Percentiles rank a stretch among this genome's conserved stretches.
Conservation (phyloP, 2,888 invertebrate species). For the Chymomyza caudatula region DNA sequence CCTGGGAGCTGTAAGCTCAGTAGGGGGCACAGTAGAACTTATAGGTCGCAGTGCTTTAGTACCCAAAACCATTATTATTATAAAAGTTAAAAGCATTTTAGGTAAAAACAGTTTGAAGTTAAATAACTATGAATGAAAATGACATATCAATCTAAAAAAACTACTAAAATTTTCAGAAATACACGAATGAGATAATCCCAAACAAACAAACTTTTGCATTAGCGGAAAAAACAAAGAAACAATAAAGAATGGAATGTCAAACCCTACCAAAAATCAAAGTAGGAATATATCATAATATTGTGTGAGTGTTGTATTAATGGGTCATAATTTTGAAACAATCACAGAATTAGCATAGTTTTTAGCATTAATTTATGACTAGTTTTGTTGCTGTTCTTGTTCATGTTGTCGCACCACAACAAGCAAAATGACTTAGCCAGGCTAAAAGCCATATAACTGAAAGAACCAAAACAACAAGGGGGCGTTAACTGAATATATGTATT, state of each 20-base stretch:
- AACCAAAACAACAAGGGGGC: background rate
- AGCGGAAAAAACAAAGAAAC: background rate
- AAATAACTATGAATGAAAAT: too few relatives aligned
- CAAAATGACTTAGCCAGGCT: background rate
- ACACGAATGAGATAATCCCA: background rate
- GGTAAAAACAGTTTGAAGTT: too few relatives aligned
- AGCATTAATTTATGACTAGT: constrained; percentile 37
- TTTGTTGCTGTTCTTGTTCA: background rate
- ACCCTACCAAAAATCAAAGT: background rate
- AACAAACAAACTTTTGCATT: background rate
- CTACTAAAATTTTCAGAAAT: too few relatives aligned
- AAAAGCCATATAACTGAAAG: background rate
- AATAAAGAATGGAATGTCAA: background rate
- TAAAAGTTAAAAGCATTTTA: too few relatives aligned
- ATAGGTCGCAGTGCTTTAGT: too few relatives aligned
- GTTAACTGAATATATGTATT: background rate
- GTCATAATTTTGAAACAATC: constrained; percentile 9
- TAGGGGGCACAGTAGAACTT: too few relatives aligned
- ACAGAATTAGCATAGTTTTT: constrained; percentile 56
- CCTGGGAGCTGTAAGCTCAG: too few relatives aligned
- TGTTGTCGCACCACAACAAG: background rate
- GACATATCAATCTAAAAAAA: too few relatives aligned
- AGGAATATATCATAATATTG: background rate
- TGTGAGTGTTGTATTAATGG: constrained; percentile 11
- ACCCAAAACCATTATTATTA: too few relatives aligned